Evolutionary conservation across 1,140 invertebrate genomes (phyloP).

Genomic region (Schlechtendalia chinensis): DNA sequence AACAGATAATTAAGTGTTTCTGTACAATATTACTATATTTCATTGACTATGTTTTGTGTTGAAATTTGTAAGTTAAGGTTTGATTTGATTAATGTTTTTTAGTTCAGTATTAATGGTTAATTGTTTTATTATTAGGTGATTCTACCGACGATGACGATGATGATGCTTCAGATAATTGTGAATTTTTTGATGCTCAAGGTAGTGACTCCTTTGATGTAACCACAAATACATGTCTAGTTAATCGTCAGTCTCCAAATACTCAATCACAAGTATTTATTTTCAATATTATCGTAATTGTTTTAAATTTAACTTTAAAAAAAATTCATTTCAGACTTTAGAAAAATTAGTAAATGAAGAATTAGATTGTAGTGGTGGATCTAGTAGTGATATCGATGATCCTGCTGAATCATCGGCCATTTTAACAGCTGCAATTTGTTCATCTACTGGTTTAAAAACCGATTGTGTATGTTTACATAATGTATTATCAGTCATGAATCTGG

Average conservation of each 20-base stretch:
- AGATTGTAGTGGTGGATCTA: constrained; percentile 53
- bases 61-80: not conserved
- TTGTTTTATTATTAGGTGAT: constrained; percentile 35
- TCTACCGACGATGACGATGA: constrained; percentile 30
- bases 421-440: constrained; percentile 50
- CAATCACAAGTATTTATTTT: constrained; percentile 27
- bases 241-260: constrained; percentile 36
- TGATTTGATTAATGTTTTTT: not conserved
- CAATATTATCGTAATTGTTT: not conserved
- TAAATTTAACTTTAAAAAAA: too few species aligned
- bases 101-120: not conserved
- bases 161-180: constrained; percentile 61
- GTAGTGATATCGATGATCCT: constrained; percentile 56
- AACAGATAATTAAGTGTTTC: not conserved
- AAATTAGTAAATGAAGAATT: constrained; percentile 55
- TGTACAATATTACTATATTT: not conserved
- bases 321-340: constrained; percentile 30
- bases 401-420: constrained; percentile 51
- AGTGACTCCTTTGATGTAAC: constrained; percentile 59
- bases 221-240: constrained; percentile 41
- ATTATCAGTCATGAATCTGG: not conserved
- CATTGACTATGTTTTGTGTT: not conserved
- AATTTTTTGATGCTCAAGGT: constrained; percentile 89
- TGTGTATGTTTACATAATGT: constrained; percentile 28
- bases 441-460: constrained; percentile 40